phyloP scores from a whole-genome alignment of 2,113 vertebrate genomes.

The Neodontobutis hainanensis region DNA sequence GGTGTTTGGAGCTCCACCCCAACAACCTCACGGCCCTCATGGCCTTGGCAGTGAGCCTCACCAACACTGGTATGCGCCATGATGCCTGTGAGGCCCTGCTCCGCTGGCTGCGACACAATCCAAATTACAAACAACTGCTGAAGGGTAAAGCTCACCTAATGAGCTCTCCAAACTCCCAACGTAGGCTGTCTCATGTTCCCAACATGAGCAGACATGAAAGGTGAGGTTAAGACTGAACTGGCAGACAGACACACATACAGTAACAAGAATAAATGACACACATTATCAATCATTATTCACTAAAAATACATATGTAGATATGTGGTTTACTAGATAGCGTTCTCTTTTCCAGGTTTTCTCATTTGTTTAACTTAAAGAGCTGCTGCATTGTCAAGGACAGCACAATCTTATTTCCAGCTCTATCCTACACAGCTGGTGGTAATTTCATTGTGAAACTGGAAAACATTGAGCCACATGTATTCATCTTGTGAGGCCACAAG shows the following conservation, averaged over 20 bases:
- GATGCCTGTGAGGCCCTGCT: conserved; percentile 92
- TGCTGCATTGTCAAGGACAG: conserved; percentile 6
- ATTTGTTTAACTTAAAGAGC: conserved; percentile 22
- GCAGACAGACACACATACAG: background rate
- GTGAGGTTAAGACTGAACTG: conserved; percentile 25
- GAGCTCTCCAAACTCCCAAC: conserved; percentile 85
- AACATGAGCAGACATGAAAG: conserved; percentile 58
- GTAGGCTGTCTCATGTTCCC: conserved; percentile 83
- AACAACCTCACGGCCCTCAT: conserved; percentile 93
- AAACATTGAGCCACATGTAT: background rate
- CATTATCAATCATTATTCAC: conserved; percentile 1
- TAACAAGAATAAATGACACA: background rate
- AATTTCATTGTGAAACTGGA: conserved; percentile 12
- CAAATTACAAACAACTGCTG: conserved; percentile 90
- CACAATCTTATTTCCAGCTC: conserved; percentile 24
- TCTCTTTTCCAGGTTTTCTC: background rate
- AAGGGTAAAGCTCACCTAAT: conserved; percentile 83
- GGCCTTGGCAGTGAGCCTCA: conserved; percentile 96
- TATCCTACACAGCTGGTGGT: conserved; percentile 13
- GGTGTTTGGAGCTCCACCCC: conserved; percentile 97
- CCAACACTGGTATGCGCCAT: conserved; percentile 92
- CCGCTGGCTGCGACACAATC: conserved; percentile 92
- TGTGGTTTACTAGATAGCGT: too few species aligned
- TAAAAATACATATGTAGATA: too few species aligned
- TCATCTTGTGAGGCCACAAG: conserved; percentile 16